phyloP scores from a whole-genome alignment of 2,888 invertebrate species.

The Drosophila buzzatii region DNA sequence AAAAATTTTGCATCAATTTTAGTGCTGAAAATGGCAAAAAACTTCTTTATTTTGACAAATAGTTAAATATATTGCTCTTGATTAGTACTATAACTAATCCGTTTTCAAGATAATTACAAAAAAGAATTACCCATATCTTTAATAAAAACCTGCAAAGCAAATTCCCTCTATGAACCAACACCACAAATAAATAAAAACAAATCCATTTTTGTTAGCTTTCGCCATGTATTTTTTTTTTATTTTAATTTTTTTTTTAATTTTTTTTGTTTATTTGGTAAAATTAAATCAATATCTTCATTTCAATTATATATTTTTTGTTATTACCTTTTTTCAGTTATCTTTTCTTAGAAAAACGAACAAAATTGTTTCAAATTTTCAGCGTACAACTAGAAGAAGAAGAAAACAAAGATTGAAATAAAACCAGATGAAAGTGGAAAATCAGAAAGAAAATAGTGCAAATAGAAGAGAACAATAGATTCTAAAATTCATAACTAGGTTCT shows the following conservation, averaged over 20 bases:
- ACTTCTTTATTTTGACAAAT: too few species aligned
- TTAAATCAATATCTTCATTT: conserved; percentile 75
- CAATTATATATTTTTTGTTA: conserved; percentile 73
- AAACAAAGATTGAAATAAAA: conserved; percentile 72
- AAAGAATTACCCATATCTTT: too few species aligned
- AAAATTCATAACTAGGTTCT: conserved; percentile 46
- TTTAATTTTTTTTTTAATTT: conserved; percentile 30
- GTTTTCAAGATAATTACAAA: too few species aligned
- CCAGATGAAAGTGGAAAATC: conserved; percentile 47
- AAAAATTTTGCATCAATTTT: too few species aligned
- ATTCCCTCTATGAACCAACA: not conserved
- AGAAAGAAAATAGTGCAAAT: conserved; percentile 38
- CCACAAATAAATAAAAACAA: conserved; percentile 31
- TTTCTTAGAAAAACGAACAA: conserved; percentile 80
- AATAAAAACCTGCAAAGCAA: not conserved
- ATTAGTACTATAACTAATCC: too few species aligned
- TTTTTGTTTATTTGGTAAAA: conserved; percentile 76
- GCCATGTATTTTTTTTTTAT: conserved; percentile 48
- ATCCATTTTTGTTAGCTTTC: conserved; percentile 50
- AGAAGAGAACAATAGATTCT: conserved; percentile 45
- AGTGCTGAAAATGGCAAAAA: too few species aligned
- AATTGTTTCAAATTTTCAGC: conserved; percentile 80
- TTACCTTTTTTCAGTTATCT: conserved; percentile 80
- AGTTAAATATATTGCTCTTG: too few species aligned
- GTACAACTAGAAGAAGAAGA: conserved; percentile 80